Conservation (phyloP, 2,888 invertebrate genomes). For the Matsumyia berberina region DNA sequence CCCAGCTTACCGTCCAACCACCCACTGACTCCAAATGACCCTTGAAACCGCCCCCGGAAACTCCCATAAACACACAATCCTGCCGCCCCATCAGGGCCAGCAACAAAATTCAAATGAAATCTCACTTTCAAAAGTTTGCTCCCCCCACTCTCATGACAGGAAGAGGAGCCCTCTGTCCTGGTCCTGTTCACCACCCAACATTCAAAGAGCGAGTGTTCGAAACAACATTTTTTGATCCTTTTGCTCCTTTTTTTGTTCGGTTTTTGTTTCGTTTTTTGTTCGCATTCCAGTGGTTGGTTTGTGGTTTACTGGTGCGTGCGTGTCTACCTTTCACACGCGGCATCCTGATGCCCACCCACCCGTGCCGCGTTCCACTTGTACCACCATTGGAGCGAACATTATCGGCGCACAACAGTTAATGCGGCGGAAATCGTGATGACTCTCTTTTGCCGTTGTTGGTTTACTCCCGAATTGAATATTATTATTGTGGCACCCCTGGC, state of each 20-base stretch:
- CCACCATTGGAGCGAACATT: conserved; percentile 30
- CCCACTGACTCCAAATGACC: conserved; percentile 66
- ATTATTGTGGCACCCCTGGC: conserved; percentile 42
- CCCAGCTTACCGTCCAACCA: conserved; percentile 1
- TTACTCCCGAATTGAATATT: conserved; percentile 70
- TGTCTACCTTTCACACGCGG: conserved; percentile 64
- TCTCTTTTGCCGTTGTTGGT: conserved; percentile 74
- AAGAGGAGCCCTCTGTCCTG: no score
- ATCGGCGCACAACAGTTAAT: conserved; percentile 68
- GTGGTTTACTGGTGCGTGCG: conserved; percentile 73
- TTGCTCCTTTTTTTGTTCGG: conserved; percentile 3
- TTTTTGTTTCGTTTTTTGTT: conserved; percentile 23
- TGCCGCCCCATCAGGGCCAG: background rate
- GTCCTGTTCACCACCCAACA: conserved; percentile 24
- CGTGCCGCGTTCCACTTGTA: background rate
- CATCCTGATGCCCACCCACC: conserved; percentile 2
- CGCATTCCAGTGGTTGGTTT: conserved; percentile 66
- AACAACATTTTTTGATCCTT: background rate
- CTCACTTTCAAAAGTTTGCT: conserved; percentile 57
- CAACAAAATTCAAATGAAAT: conserved; percentile 45
- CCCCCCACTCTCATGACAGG: no score
- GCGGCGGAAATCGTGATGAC: conserved; percentile 74
- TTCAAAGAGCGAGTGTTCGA: conserved; percentile 48
- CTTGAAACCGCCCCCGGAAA: conserved; percentile 30
- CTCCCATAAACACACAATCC: conserved; percentile 56